A percentile compares a stretch with the other conserved stretches of the same genome.
Evolutionary conservation across 2,888 invertebrate genomes (phyloP).

Genomic region (Apamea monoglypha): DNA sequence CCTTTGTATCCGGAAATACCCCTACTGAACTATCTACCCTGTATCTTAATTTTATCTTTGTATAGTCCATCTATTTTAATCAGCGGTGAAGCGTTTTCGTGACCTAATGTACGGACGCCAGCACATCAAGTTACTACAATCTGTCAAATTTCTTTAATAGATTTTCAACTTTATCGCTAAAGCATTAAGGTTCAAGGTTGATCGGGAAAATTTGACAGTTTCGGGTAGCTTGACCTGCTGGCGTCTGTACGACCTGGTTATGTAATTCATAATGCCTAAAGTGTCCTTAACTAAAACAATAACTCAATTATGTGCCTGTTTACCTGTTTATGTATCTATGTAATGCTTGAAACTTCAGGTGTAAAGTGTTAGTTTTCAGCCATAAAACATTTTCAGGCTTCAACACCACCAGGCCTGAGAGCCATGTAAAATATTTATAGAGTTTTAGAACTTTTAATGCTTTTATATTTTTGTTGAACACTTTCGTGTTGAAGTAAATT

Average conservation of each 20-base stretch:
- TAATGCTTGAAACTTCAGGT: conserved; percentile 14
- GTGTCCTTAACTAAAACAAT: neutral
- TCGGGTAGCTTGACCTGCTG: too few relatives aligned
- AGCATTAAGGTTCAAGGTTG: too few relatives aligned
- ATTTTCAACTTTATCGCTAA: too few relatives aligned
- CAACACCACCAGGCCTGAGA: conserved; percentile 34
- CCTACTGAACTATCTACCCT: too few relatives aligned
- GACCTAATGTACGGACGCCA: too few relatives aligned
- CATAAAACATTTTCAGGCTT: conserved; percentile 47
- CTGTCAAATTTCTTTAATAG: too few relatives aligned
- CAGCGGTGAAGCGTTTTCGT: neutral
- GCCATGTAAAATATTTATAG: conserved; percentile 54
- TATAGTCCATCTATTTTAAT: neutral
- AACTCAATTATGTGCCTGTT: neutral
- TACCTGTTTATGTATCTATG: neutral
- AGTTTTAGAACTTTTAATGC: conserved; percentile 55
- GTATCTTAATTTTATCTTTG: neutral
- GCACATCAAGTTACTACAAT: too few relatives aligned
- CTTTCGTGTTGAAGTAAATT: conserved; percentile 22
- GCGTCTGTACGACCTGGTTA: neutral
- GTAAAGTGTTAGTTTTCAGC: conserved; percentile 44
- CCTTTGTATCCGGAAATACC: neutral
- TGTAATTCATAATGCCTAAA: neutral
- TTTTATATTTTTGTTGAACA: conserved; percentile 41
- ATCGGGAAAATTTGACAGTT: too few relatives aligned